phyloP scores from a whole-genome alignment of 2,113 vertebrate species.

The Hippocampus barbouri region DNA sequence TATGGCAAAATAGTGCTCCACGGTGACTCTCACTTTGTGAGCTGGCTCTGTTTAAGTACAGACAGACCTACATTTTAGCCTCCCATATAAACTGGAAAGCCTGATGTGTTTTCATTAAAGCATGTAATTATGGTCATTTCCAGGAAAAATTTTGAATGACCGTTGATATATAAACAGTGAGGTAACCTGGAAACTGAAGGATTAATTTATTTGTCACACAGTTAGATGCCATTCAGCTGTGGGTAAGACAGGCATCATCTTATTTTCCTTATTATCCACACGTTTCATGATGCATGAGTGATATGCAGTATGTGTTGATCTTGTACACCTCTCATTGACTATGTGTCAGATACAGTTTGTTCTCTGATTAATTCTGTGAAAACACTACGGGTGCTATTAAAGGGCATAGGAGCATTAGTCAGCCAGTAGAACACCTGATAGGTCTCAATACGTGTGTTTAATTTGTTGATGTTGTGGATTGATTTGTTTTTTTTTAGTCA shows the following conservation, averaged over 20 bases:
- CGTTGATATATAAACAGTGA: slow-evolving; percentile 20
- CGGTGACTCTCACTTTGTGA: neutral
- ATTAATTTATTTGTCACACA: neutral
- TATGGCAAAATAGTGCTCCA: neutral
- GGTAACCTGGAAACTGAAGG: slow-evolving; percentile 5
- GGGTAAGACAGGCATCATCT: neutral
- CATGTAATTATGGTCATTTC: slow-evolving; percentile 30
- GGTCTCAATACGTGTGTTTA: neutral
- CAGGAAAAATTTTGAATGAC: slow-evolving; percentile 40
- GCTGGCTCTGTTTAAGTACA: neutral
- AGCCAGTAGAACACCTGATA: neutral
- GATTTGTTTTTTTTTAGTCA: neutral
- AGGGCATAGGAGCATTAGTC: neutral
- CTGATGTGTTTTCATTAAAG: slow-evolving; percentile 24
- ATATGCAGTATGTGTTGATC: neutral
- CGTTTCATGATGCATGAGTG: neutral
- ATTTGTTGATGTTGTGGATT: neutral
- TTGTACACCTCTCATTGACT: neutral
- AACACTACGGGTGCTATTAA: neutral
- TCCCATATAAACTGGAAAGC: slow-evolving; percentile 21
- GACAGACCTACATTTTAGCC: slow-evolving; percentile 20
- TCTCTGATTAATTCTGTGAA: neutral
- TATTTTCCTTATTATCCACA: neutral
- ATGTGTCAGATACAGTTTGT: neutral
- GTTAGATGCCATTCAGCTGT: neutral